Evolutionary conservation across 2,888 invertebrate genomes (phyloP).

Genomic region (Oligia strigilis): DNA sequence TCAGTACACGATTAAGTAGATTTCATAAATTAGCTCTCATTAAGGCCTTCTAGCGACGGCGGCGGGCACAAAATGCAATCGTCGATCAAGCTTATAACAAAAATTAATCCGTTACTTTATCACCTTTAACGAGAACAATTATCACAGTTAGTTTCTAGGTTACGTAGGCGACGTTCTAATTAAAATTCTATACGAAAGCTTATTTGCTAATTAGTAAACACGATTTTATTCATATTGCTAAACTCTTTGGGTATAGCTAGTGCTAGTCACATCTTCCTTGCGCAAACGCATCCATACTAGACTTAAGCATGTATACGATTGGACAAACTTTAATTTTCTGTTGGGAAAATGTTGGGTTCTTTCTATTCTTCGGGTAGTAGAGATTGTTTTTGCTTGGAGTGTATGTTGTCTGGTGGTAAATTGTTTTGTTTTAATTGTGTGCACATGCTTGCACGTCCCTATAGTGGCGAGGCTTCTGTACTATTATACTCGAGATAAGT

Average conservation of each 20-base stretch:
- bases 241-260: constrained; percentile 70
- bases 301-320: constrained; percentile 48
- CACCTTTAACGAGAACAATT: constrained; percentile 57
- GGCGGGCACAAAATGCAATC: constrained; percentile 22
- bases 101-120: constrained; percentile 55
- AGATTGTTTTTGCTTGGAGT: constrained; percentile 49
- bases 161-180: constrained; percentile 60
- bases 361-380: constrained; percentile 38
- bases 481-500: constrained; percentile 76
- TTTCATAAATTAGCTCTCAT: constrained; percentile 42
- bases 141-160: constrained; percentile 57
- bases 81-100: constrained; percentile 42
- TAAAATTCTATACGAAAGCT: constrained; percentile 62
- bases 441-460: constrained; percentile 77
- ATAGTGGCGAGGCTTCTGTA: constrained; percentile 77
- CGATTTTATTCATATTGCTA: constrained; percentile 72
- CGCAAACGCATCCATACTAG: constrained; percentile 78
- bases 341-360: constrained; percentile 5
- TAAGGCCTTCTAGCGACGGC: constrained; percentile 18
- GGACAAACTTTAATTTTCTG: constrained; percentile 30
- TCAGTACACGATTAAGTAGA: constrained; percentile 21
- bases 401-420: constrained; percentile 30
- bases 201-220: constrained; percentile 66
- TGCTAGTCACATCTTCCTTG: constrained; percentile 77
- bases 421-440: constrained; percentile 65